Conservation (phyloP, 92 coral and sea anemone species). For the Porites rus region DNA sequence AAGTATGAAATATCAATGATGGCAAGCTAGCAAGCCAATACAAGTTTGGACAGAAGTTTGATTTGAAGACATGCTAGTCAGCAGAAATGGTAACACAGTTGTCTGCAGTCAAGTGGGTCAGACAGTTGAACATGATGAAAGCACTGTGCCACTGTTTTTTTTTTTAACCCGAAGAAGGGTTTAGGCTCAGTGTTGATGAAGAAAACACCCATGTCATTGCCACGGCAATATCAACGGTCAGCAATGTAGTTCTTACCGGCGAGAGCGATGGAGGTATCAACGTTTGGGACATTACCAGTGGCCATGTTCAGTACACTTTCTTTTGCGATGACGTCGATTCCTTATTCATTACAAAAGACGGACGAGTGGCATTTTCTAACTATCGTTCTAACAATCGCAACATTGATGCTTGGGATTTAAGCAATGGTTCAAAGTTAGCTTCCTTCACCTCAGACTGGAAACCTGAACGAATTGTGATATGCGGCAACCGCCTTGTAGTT, state of each 20-base stretch:
- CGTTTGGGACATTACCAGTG: constrained; percentile 83
- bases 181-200: constrained; percentile 29
- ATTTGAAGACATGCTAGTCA: constrained; percentile 81
- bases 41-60: constrained; percentile 81
- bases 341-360: constrained; percentile 61
- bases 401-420: constrained; percentile 74
- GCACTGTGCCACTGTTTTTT: constrained; percentile 70
- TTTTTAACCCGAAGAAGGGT: constrained; percentile 57
- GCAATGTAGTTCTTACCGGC: constrained; percentile 72
- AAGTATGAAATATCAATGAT: constrained; percentile 85
- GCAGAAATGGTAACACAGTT: constrained; percentile 72
- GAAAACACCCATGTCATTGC: constrained; percentile 67
- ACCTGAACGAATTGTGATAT: constrained; percentile 61
- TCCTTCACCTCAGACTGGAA: constrained; percentile 88
- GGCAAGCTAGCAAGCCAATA: constrained; percentile 73
- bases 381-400: constrained; percentile 71
- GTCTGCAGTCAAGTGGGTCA: constrained; percentile 72
- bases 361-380: constrained; percentile 65
- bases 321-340: constrained; percentile 72
- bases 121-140: constrained; percentile 56
- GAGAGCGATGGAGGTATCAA: constrained; percentile 70
- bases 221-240: constrained; percentile 61
- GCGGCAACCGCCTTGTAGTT: constrained; percentile 62
- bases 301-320: constrained; percentile 64
- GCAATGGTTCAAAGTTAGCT: constrained; percentile 71